These are phyloP conservation scores for Danio albolineatus DNA, from an alignment of 2,797 vertebrate species.

Conservation along the genomic window DNA sequence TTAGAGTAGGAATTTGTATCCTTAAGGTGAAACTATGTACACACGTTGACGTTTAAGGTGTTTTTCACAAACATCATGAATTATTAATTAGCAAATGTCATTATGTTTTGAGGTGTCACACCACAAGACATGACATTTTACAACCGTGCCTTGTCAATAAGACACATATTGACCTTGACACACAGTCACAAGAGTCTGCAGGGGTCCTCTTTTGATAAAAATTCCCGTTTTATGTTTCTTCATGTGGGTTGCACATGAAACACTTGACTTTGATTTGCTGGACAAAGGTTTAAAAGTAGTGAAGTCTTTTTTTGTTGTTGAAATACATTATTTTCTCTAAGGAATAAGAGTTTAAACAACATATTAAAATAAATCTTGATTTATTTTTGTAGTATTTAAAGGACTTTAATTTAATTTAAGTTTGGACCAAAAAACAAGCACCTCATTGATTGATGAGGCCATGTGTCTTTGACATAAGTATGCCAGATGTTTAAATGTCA, in stretches of 20 bases:
- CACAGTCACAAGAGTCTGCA: neutral
- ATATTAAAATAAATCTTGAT: neutral
- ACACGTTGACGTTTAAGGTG: neutral
- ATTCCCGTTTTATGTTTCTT: neutral
- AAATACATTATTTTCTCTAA: neutral
- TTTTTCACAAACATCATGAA: conserved; percentile 7
- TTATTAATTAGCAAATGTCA: conserved; percentile 5
- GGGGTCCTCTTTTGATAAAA: neutral
- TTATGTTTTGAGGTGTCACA: neutral
- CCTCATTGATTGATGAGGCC: conserved; percentile 5
- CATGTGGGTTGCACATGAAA: neutral
- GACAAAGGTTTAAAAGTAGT: neutral
- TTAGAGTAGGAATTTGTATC: neutral
- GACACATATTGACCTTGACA: conserved; percentile 15
- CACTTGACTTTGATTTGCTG: neutral
- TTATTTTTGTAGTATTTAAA: neutral
- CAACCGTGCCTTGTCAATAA: conserved; percentile 27
- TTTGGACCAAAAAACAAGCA: neutral
- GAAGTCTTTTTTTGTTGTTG: neutral
- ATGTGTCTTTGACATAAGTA: conserved; percentile 21
- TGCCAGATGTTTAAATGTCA: conserved; percentile 43
- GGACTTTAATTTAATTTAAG: neutral
- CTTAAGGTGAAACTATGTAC: neutral
- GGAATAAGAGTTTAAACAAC: neutral
- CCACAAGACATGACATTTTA: conserved; percentile 33